Conservation (phyloP, 1,140 invertebrate species). For the Drosophila murphyi region DNA sequence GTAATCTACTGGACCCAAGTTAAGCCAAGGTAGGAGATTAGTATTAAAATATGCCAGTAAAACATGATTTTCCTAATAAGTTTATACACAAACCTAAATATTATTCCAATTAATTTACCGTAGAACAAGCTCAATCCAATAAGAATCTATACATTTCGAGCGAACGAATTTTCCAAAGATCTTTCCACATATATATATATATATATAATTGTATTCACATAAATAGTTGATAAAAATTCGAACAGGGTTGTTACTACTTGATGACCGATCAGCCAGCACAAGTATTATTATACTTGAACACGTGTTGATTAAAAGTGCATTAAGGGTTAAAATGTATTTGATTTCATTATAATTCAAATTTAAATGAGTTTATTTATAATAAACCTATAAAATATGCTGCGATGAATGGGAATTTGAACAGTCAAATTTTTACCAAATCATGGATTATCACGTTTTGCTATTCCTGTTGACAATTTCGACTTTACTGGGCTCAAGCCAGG, state of each 20-base stretch:
- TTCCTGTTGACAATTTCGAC: neutral
- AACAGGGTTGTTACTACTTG: no score
- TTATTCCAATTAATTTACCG: no score
- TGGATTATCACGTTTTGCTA: neutral
- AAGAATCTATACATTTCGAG: slow-evolving; percentile 55
- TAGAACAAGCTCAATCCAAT: slow-evolving; percentile 44
- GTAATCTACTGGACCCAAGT: no score
- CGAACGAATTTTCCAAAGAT: slow-evolving; percentile 45
- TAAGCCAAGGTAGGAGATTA: no score
- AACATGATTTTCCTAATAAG: no score
- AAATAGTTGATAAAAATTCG: no score
- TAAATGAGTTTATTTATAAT: neutral
- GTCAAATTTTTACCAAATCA: neutral
- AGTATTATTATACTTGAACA: no score
- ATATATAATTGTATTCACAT: no score
- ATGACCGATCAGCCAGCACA: no score
- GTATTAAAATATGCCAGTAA: no score
- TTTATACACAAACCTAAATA: no score
- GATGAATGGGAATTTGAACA: neutral
- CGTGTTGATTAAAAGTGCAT: no score
- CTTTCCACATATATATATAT: neutral
- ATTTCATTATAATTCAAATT: neutral
- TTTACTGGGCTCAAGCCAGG: neutral
- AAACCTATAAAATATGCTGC: neutral
- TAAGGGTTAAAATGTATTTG: neutral